Conservation (phyloP, 2,888 invertebrate species). For the Lycia hirtaria region DNA sequence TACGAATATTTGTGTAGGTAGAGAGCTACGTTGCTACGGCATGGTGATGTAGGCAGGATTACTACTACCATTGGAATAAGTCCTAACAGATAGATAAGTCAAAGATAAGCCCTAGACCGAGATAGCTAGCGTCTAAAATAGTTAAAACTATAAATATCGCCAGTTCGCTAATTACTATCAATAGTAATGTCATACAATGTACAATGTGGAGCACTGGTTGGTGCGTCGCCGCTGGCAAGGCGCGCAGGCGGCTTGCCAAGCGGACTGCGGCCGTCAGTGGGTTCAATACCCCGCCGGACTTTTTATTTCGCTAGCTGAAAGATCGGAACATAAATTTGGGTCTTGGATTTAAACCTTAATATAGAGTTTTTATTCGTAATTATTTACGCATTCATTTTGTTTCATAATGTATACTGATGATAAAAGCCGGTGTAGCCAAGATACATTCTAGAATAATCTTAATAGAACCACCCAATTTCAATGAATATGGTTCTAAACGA, state of each 20-base stretch:
- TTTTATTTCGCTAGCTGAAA: neutral
- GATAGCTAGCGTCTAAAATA: neutral
- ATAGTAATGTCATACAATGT: constrained; percentile 3
- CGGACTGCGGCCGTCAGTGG: constrained; percentile 27
- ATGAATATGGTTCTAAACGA: too few species aligned
- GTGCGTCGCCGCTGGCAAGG: constrained; percentile 41
- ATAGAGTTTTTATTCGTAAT: neutral
- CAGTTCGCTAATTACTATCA: neutral
- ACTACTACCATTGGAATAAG: too few species aligned
- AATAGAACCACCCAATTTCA: too few species aligned
- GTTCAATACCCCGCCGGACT: constrained; percentile 37
- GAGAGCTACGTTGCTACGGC: too few species aligned
- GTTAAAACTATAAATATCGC: neutral
- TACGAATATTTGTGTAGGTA: too few species aligned
- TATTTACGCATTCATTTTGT: neutral
- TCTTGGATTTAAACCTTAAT: neutral
- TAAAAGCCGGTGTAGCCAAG: too few species aligned
- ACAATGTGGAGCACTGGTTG: constrained; percentile 1
- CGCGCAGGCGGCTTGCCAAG: constrained; percentile 48
- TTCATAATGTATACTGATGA: too few species aligned
- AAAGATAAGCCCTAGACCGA: too few species aligned
- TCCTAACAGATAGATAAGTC: too few species aligned
- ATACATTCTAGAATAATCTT: too few species aligned
- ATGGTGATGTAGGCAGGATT: too few species aligned
- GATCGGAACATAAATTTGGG: neutral